A percentile compares a stretch with the other conserved stretches of the same genome.
phyloP scores from a whole-genome alignment of 2,113 vertebrate species.

The Brienomyrus brachyistius region DNA sequence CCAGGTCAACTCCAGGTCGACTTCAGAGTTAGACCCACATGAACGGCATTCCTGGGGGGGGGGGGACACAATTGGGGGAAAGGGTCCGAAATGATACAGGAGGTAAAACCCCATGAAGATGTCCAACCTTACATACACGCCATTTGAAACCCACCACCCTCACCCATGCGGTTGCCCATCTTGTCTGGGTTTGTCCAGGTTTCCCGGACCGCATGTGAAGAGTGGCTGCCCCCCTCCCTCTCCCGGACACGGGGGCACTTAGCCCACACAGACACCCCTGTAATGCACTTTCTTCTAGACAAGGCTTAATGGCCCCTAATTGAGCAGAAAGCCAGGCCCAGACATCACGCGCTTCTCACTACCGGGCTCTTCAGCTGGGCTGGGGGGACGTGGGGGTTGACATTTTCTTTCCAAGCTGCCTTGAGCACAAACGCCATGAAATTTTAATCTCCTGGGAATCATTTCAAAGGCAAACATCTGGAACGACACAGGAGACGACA shows the following conservation, averaged over 20 bases:
- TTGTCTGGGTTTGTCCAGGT: neutral
- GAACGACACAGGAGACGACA: neutral
- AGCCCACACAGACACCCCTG: conserved; percentile 1
- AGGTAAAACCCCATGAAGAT: neutral
- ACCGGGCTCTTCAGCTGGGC: neutral
- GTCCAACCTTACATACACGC: neutral
- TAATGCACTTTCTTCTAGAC: conserved; percentile 28
- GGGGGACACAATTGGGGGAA: too few species aligned
- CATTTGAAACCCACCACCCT: neutral
- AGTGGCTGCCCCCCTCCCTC: conserved; percentile 17
- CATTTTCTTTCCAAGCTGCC: neutral
- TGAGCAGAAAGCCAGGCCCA: conserved; percentile 23
- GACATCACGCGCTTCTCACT: conserved; percentile 11
- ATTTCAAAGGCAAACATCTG: conserved; percentile 32
- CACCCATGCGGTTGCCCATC: neutral
- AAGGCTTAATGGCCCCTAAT: conserved; percentile 34
- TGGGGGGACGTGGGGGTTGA: conserved; percentile 25
- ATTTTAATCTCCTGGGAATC: conserved; percentile 23
- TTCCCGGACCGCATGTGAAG: neutral
- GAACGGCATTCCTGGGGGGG: neutral
- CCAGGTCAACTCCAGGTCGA: neutral
- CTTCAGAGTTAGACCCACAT: neutral
- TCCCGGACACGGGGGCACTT: neutral
- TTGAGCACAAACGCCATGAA: conserved; percentile 16
- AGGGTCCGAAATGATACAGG: neutral